Evolutionary conservation across 1,140 invertebrate species (phyloP).

Genomic region (Samia ricini): DNA sequence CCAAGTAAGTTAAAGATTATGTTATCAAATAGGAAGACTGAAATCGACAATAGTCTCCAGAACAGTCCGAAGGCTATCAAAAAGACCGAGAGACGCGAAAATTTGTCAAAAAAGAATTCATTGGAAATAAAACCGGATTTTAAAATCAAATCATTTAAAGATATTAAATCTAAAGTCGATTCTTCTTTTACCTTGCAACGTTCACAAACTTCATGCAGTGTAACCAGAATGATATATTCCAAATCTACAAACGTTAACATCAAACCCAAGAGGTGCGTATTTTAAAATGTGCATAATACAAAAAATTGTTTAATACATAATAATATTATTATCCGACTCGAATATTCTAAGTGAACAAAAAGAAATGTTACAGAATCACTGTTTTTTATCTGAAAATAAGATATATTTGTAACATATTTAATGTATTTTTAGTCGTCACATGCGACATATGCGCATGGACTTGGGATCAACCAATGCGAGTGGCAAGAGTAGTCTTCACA

Average conservation of each 20-base stretch:
- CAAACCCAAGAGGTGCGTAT: constrained; percentile 71
- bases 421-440: constrained; percentile 56
- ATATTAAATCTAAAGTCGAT: constrained; percentile 88
- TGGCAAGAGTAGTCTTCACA: constrained; percentile 74
- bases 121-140: constrained; percentile 83
- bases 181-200: constrained; percentile 72
- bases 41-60: constrained; percentile 72
- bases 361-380: too few relatives aligned
- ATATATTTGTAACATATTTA: too few relatives aligned
- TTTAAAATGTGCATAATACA: constrained; percentile 5
- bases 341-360: too few relatives aligned
- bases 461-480: constrained; percentile 64
- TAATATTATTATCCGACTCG: too few relatives aligned
- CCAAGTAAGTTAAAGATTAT: constrained; percentile 86
- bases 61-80: constrained; percentile 65
- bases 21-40: constrained; percentile 75
- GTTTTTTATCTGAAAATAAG: too few relatives aligned
- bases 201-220: constrained; percentile 70
- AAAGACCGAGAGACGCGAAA: constrained; percentile 84
- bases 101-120: constrained; percentile 85
- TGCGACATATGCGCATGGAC: constrained; percentile 70
- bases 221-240: constrained; percentile 65
- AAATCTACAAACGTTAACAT: constrained; percentile 62
- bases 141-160: constrained; percentile 84
- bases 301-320: neutral